Percentiles rank a stretch among this genome's conserved stretches.
Evolutionary conservation across 1,140 invertebrate species (phyloP).

Genomic region (Drosophila insularis): DNA sequence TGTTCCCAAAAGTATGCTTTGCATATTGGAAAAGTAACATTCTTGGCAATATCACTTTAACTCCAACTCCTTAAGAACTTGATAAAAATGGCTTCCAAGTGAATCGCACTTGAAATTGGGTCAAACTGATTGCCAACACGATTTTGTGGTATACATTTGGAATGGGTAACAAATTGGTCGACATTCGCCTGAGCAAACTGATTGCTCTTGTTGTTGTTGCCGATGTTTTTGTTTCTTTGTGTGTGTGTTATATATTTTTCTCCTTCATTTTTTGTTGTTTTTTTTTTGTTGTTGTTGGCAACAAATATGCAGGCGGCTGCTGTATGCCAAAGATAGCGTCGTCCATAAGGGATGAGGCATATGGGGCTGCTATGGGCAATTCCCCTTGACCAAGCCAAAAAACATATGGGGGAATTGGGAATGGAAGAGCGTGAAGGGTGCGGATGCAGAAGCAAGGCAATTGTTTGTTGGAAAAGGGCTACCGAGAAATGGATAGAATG

Average conservation of each 20-base stretch:
- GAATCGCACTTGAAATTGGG: neutral
- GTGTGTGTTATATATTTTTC: neutral
- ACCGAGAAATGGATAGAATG: neutral
- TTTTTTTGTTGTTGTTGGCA: constrained; percentile 12
- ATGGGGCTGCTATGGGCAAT: neutral
- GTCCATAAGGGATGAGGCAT: neutral
- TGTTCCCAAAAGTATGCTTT: no score
- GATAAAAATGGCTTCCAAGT: no score
- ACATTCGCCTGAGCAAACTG: neutral
- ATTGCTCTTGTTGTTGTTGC: constrained; percentile 17
- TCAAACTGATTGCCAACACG: neutral
- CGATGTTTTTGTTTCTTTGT: constrained; percentile 2
- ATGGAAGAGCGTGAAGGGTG: neutral
- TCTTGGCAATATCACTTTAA: no score
- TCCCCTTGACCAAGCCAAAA: constrained; percentile 5
- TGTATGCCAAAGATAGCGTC: constrained; percentile 53
- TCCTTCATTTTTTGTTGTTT: neutral
- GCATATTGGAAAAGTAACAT: no score
- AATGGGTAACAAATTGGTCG: constrained; percentile 6
- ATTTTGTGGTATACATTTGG: neutral
- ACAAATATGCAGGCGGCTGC: constrained; percentile 60
- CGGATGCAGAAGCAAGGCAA: neutral
- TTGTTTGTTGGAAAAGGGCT: neutral
- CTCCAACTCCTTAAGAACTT: no score
- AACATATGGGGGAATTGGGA: constrained; percentile 4